Conservation (phyloP, 1,140 invertebrate species). For the Calliphora vicina region DNA sequence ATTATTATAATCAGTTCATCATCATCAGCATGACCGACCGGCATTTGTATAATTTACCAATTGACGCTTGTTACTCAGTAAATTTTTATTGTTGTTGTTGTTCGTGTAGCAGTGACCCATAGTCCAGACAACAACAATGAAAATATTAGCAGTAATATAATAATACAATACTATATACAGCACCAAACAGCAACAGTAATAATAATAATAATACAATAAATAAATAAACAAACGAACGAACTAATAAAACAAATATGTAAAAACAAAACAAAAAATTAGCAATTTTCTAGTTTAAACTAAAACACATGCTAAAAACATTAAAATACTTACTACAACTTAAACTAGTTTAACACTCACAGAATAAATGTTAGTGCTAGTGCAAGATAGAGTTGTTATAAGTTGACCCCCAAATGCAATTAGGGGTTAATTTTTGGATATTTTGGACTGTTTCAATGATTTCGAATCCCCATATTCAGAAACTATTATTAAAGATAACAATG, state of each 20-base stretch:
- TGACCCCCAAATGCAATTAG: too few relatives aligned
- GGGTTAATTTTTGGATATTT: too few relatives aligned
- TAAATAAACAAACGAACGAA: background rate
- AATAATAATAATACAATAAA: background rate
- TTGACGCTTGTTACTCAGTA: constrained; percentile 1
- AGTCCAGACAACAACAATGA: constrained; percentile 5
- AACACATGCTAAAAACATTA: background rate
- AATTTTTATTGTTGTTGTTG: background rate
- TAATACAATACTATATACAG: background rate
- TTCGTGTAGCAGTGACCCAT: background rate
- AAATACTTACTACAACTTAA: background rate
- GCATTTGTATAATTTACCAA: constrained; percentile 31
- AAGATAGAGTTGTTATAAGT: too few relatives aligned
- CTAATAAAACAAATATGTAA: background rate
- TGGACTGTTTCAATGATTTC: too few relatives aligned
- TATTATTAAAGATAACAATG: too few relatives aligned
- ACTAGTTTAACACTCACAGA: background rate
- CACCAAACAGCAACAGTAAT: background rate
- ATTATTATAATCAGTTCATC: background rate
- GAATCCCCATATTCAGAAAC: too few relatives aligned
- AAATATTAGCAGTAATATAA: background rate
- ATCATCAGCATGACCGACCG: background rate
- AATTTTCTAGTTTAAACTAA: constrained; percentile 5
- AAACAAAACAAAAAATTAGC: background rate
- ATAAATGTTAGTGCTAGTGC: too few relatives aligned